Evolutionary conservation across 2,797 vertebrate genomes (phyloP).

Genomic region (Pipistrellus pipistrellus): DNA sequence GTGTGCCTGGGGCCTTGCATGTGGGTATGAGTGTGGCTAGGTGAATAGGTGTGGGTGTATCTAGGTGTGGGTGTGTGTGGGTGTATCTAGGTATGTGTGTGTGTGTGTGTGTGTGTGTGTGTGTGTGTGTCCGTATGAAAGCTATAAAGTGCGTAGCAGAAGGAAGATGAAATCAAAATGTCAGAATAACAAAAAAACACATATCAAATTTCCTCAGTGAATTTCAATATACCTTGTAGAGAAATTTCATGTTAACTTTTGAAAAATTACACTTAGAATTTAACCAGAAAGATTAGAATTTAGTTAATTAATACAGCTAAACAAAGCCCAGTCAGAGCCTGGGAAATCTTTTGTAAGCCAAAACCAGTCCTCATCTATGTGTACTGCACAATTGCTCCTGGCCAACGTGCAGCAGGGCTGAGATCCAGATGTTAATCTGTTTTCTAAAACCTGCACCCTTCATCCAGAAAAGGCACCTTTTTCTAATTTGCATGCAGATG

Average conservation of each 20-base stretch:
- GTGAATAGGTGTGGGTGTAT: not conserved
- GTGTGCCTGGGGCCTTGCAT: not conserved
- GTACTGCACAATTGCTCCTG: not conserved
- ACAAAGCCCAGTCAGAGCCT: not conserved
- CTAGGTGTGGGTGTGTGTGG: not conserved
- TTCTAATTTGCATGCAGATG: not conserved
- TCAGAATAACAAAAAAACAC: not conserved
- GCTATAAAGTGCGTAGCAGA: not conserved
- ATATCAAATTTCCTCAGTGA: not conserved
- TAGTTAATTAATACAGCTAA: not conserved
- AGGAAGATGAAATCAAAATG: slow-evolving; percentile 25
- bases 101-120: not conserved
- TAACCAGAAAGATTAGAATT: slow-evolving; percentile 34
- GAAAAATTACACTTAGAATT: slow-evolving; percentile 11
- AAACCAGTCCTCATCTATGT: not conserved
- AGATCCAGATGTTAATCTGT: not conserved
- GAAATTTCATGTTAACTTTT: slow-evolving; percentile 8
- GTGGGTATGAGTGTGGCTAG: not conserved
- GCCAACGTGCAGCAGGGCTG: not conserved
- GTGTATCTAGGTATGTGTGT: not conserved
- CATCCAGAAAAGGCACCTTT: not conserved
- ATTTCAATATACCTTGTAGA: not conserved
- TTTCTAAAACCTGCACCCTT: not conserved
- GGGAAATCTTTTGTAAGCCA: not conserved
- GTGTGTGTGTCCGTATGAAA: not conserved